Percentiles rank a stretch among this genome's conserved stretches.
Evolutionary conservation across 2,888 invertebrate genomes (phyloP).

Genomic region (Meta bourneti): DNA sequence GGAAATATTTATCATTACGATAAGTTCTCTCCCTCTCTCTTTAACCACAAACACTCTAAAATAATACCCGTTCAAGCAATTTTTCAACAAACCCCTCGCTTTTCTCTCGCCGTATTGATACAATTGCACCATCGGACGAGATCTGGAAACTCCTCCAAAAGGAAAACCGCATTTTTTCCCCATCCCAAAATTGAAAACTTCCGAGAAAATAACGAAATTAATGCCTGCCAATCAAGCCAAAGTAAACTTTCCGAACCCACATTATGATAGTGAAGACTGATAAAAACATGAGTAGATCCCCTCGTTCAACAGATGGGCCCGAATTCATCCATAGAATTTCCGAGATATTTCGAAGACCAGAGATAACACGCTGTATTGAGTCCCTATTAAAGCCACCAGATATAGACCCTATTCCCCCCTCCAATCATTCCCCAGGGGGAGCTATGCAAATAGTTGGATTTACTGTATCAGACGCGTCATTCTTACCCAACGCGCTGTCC

Average conservation of each 20-base stretch:
- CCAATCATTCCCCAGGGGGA: slow-evolving; percentile 60
- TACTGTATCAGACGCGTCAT: slow-evolving; percentile 72
- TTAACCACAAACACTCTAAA: too few relatives aligned
- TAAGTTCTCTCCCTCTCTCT: too few relatives aligned
- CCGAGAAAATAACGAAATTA: slow-evolving; percentile 53
- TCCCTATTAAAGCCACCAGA: slow-evolving; percentile 75
- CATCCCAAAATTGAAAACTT: neutral
- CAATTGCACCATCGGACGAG: neutral
- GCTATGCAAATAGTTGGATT: slow-evolving; percentile 76
- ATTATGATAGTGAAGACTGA: slow-evolving; percentile 63
- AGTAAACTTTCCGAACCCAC: slow-evolving; percentile 66
- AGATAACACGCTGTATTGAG: slow-evolving; percentile 76
- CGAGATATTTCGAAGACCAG: slow-evolving; percentile 67
- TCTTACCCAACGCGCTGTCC: slow-evolving; percentile 51
- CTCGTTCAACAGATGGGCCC: slow-evolving; percentile 72
- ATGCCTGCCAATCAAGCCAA: slow-evolving; percentile 65
- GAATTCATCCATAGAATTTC: slow-evolving; percentile 66
- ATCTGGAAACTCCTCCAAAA: too few relatives aligned
- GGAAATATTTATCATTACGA: too few relatives aligned
- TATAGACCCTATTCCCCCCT: slow-evolving; percentile 73
- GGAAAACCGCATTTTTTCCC: neutral
- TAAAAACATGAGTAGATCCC: slow-evolving; percentile 64
- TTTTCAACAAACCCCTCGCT: neutral
- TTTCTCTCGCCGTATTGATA: too few relatives aligned
- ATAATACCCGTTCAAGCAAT: too few relatives aligned